Percentiles rank a stretch among this genome's conserved stretches.
Evolutionary conservation across 2,113 vertebrate genomes (phyloP).

Genomic region (Dunckerocampus dactyliophorus): DNA sequence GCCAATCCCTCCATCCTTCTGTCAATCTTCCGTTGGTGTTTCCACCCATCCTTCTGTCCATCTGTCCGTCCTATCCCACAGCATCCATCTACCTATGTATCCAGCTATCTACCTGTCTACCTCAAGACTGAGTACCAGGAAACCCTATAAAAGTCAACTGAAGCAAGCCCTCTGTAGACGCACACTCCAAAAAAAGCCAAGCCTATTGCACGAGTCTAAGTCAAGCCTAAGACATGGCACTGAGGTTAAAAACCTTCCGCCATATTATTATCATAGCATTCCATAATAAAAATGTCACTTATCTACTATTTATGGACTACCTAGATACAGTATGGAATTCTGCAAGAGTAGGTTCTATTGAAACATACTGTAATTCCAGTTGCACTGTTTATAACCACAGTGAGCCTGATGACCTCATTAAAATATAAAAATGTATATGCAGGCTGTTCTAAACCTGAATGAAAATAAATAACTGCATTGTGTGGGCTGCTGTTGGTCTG

Average conservation of each 20-base stretch:
- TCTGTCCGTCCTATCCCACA: too few species aligned
- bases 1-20: too few species aligned
- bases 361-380: constrained; percentile 8
- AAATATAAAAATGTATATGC: constrained; percentile 10
- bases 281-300: not conserved
- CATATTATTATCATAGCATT: not conserved
- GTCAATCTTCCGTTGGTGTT: too few species aligned
- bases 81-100: too few species aligned
- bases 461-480: not conserved
- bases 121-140: too few species aligned
- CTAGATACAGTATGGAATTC: constrained; percentile 1
- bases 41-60: too few species aligned
- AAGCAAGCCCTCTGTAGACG: not conserved
- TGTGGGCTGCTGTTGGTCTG: constrained; percentile 55
- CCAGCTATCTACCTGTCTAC: too few species aligned
- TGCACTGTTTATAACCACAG: constrained; percentile 16
- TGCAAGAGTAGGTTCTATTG: not conserved
- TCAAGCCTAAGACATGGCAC: not conserved
- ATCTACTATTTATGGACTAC: not conserved
- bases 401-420: constrained; percentile 4
- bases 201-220: too few species aligned
- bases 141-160: not conserved
- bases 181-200: not conserved
- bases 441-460: constrained; percentile 10
- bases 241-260: not conserved